Conservation (phyloP, 1,140 invertebrate genomes). For the Meloidogyne hapla region DNA sequence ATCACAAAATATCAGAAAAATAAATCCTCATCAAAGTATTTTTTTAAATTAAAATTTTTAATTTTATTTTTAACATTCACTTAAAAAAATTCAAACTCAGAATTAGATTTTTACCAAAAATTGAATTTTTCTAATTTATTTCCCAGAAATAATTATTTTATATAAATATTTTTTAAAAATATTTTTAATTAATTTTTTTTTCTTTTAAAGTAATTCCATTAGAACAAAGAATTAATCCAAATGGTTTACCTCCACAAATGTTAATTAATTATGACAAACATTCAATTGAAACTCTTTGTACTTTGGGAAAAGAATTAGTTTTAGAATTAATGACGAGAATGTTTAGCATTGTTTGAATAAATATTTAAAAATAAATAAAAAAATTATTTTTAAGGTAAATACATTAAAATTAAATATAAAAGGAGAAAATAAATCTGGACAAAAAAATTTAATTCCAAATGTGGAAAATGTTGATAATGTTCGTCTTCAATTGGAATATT, state of each 20-base stretch:
- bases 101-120: no score
- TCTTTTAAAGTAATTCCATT: neutral
- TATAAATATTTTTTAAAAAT: no score
- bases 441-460: neutral
- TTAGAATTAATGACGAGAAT: constrained; percentile 26
- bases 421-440: constrained; percentile 16
- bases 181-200: no score
- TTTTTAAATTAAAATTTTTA: neutral
- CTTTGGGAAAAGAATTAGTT: constrained; percentile 24
- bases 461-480: constrained; percentile 15
- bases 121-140: no score
- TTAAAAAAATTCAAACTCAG: no score
- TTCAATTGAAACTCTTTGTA: constrained; percentile 27
- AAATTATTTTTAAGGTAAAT: constrained; percentile 5
- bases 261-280: neutral
- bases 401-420: constrained; percentile 21
- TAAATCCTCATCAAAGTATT: neutral
- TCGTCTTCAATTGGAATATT: constrained; percentile 25
- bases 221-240: constrained; percentile 14
- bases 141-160: no score
- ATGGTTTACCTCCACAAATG: constrained; percentile 19
- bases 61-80: no score
- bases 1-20: neutral
- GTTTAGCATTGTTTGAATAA: constrained; percentile 12
- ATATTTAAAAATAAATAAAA: no score